Evolutionary conservation across 1,140 invertebrate genomes (phyloP).

Genomic region (Meloidogyne exigua): DNA sequence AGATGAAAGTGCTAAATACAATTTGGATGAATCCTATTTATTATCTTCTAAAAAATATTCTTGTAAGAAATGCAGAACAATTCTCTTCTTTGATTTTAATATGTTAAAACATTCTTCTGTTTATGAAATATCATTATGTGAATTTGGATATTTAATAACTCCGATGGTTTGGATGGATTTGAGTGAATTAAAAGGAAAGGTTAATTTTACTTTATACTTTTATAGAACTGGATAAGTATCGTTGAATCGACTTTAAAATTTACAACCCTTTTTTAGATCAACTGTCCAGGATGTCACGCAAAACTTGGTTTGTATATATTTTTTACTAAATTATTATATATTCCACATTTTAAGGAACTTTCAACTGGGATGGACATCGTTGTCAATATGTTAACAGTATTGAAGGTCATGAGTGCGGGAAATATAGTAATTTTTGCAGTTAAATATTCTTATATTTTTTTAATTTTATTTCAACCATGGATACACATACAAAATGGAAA

Average conservation of each 20-base stretch:
- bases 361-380: constrained; percentile 35
- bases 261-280: constrained; percentile 37
- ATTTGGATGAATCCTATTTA: neutral
- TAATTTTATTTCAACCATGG: constrained; percentile 50
- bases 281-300: constrained; percentile 48
- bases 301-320: constrained; percentile 46
- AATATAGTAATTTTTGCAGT: constrained; percentile 34
- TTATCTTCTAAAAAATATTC: neutral
- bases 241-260: too few relatives aligned
- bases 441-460: constrained; percentile 1
- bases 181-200: constrained; percentile 49
- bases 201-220: constrained; percentile 18
- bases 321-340: neutral
- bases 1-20: neutral
- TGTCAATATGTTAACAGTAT: constrained; percentile 27
- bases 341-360: constrained; percentile 15
- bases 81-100: constrained; percentile 17
- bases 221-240: too few relatives aligned
- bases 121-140: neutral
- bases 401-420: constrained; percentile 28
- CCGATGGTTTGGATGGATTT: constrained; percentile 57
- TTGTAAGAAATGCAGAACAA: constrained; percentile 12
- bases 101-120: neutral
- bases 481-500: constrained; percentile 52
- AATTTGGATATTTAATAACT: constrained; percentile 35